A percentile compares a stretch with the other conserved stretches of the same genome.
phyloP scores from a whole-genome alignment of 2,113 vertebrate genomes.

The Nettapus auritus region DNA sequence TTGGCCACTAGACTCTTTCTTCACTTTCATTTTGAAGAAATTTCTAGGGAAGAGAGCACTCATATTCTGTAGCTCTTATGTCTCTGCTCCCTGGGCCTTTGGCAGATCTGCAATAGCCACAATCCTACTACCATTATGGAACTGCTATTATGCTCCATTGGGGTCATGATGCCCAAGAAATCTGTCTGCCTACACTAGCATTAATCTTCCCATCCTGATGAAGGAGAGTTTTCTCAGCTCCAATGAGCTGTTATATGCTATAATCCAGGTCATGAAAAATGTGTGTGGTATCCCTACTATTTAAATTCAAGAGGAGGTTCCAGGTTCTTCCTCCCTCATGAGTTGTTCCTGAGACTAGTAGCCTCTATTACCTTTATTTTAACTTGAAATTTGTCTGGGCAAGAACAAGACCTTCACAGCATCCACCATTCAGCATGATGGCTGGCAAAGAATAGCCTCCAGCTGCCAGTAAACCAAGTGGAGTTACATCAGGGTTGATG shows the following conservation, averaged over 20 bases:
- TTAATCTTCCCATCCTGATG: background rate
- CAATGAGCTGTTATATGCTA: background rate
- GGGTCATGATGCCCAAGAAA: background rate
- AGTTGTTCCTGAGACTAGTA: background rate
- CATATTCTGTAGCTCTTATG: background rate
- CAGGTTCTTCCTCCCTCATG: background rate
- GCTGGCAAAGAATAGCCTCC: slow-evolving; percentile 51
- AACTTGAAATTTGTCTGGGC: slow-evolving; percentile 32
- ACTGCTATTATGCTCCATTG: background rate
- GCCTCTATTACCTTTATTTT: slow-evolving; percentile 32
- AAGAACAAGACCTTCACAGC: slow-evolving; percentile 2
- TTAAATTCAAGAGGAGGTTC: background rate
- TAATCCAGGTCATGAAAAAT: background rate
- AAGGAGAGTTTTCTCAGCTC: background rate
- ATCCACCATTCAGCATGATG: slow-evolving; percentile 7
- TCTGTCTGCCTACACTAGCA: background rate
- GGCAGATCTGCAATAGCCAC: background rate
- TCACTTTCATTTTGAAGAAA: background rate
- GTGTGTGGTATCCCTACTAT: background rate
- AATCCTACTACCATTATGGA: background rate
- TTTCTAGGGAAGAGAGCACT: background rate
- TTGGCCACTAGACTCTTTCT: background rate
- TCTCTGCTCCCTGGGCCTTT: background rate
- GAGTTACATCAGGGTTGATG: slow-evolving; percentile 63
- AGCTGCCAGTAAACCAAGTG: slow-evolving; percentile 64